A percentile compares a stretch with the other conserved stretches of the same genome.
phyloP scores from a whole-genome alignment of 2,888 invertebrate genomes.

The Eumerus sabulonum region DNA sequence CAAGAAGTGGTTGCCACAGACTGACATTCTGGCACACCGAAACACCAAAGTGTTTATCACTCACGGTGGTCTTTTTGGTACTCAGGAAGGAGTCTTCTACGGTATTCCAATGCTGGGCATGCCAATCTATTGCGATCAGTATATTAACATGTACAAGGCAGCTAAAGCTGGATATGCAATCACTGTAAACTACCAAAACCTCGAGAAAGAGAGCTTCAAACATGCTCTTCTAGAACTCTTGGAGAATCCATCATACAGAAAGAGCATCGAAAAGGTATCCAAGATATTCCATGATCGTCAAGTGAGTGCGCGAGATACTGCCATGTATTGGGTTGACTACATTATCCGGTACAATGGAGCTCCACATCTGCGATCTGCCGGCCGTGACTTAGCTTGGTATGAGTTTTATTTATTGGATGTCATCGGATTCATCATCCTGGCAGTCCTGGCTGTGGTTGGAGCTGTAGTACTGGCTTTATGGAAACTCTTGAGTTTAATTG shows the following conservation, averaged over 20 bases:
- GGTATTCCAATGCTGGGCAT: constrained; percentile 79
- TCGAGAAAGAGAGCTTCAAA: constrained; percentile 73
- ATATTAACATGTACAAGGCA: constrained; percentile 76
- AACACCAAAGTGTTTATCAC: constrained; percentile 79
- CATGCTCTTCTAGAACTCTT: constrained; percentile 76
- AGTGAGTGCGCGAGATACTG: constrained; percentile 74
- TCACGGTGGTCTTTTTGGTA: constrained; percentile 79
- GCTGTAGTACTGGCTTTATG: constrained; percentile 21
- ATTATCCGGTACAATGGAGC: constrained; percentile 78
- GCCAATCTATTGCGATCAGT: constrained; percentile 79
- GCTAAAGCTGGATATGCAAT: constrained; percentile 76
- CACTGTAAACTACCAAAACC: constrained; percentile 74
- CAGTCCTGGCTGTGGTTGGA: not conserved
- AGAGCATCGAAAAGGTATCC: constrained; percentile 75
- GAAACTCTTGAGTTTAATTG: not conserved
- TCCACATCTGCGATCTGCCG: constrained; percentile 76
- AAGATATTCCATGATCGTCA: constrained; percentile 77
- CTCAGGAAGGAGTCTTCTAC: constrained; percentile 78
- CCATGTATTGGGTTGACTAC: constrained; percentile 80
- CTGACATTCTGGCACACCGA: constrained; percentile 79
- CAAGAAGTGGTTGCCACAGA: constrained; percentile 81
- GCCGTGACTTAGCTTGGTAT: constrained; percentile 76
- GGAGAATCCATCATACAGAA: constrained; percentile 75
- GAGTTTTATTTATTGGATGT: constrained; percentile 78
- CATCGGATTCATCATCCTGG: constrained; percentile 68